Conservation (phyloP, 2,113 vertebrate genomes). For the Callospermophilus lateralis region DNA sequence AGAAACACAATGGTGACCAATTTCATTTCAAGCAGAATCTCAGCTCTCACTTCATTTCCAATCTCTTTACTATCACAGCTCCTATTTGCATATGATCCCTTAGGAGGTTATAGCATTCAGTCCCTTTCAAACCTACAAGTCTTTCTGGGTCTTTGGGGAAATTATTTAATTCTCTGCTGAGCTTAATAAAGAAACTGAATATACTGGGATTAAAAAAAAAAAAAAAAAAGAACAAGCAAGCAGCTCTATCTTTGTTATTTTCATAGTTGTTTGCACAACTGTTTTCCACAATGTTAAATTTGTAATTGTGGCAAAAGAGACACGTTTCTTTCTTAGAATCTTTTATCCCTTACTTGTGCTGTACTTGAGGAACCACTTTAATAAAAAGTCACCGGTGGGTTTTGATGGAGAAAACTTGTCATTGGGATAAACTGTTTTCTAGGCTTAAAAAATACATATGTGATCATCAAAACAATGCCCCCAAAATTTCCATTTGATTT, state of each 20-base stretch:
- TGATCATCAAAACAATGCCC: slow-evolving; percentile 33
- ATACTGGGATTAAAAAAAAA: neutral
- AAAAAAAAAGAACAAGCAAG: neutral
- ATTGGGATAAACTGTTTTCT: neutral
- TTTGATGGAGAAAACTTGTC: neutral
- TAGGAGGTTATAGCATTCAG: slow-evolving; percentile 16
- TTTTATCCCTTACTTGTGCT: neutral
- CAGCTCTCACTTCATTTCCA: neutral
- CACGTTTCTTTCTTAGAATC: slow-evolving; percentile 4
- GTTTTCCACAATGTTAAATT: slow-evolving; percentile 62
- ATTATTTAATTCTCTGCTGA: slow-evolving; percentile 49
- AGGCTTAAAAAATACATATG: neutral
- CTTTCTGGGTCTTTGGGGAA: slow-evolving; percentile 32
- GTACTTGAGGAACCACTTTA: neutral
- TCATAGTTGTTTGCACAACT: slow-evolving; percentile 3
- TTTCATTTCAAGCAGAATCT: neutral
- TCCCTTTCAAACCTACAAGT: neutral
- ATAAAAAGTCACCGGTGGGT: neutral
- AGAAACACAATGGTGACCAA: neutral
- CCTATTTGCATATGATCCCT: neutral
- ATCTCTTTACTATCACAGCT: neutral
- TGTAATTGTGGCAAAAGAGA: neutral
- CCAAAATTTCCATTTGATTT: slow-evolving; percentile 36
- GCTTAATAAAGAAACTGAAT: neutral
- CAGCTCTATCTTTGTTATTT: slow-evolving; percentile 35